Base-by-base conservation (phyloP, 2,797 vertebrate genomes). In the Brachyalestes nurse region DNA sequence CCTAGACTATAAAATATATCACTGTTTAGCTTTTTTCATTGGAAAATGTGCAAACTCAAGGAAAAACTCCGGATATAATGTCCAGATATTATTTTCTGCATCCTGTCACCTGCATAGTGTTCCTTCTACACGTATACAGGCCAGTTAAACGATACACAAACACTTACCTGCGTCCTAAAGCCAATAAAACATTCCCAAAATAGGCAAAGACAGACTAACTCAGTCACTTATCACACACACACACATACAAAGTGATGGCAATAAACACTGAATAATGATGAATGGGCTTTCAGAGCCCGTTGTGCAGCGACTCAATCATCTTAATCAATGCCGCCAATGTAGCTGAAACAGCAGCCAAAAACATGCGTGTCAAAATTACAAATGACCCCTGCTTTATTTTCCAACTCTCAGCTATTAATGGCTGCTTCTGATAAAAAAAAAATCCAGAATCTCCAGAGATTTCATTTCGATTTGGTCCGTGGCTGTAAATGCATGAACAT, bases 201-300 rank as follows among this genome's bases (percentile, higher is more conserved):
- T 28, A 28, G 28, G 28, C n/a, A n/a, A n/a, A n/a, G n/a, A n/a
- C n/a, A n/a, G n/a, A n/a, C n/a, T n/a, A n/a, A 0, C 6, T 6
- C 42, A 12, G 47, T 49, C 47, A 70, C 55, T 81, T 21, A 45
- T 3, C 5, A 4, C 53, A 19, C 53, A 19, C 53, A 19, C 53
- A 19, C 53, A 55, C 53, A 55, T 16, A 55, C 53, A 55, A 53
- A 74, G 51, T 72, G 64, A 67, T 65, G 72, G 55, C 12, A 40
- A 75, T 58, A 75, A 28, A 71, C 67, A 21, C 40, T 60, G 55
- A 75, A 76, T 86, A 79, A 80, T 85, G 82, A 86, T 83, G 38
- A 83, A 82, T 70, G 77, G 66, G 34, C 61, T 73, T 74, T 72
- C 73, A 34, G 62, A 47, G 61, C 40, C 64, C 23, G 58, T 79